Conservation (phyloP, 2,113 vertebrate species). For the Strix aluco region DNA sequence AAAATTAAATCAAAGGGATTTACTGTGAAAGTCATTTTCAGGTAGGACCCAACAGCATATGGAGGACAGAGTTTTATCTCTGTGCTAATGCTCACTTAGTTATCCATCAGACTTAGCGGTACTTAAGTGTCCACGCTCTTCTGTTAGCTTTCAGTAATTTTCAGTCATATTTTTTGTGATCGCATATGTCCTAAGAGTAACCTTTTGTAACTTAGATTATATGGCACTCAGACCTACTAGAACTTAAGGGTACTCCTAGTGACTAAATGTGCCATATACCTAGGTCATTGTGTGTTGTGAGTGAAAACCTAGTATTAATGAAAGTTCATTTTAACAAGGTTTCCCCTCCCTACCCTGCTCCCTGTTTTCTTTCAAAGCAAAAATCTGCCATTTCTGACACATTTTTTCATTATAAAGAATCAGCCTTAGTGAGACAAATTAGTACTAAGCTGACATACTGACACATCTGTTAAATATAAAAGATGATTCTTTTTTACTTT, state of each 20-base stretch:
- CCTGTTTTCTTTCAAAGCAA: background rate
- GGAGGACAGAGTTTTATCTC: background rate
- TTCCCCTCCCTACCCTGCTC: background rate
- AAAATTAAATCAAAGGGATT: background rate
- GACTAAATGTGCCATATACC: background rate
- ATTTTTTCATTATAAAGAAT: slow-evolving; percentile 37
- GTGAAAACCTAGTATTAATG: background rate
- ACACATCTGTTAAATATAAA: slow-evolving; percentile 44
- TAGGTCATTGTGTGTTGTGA: background rate
- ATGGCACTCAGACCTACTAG: background rate
- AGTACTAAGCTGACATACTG: slow-evolving; percentile 47
- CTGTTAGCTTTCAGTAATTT: background rate
- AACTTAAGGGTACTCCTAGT: background rate
- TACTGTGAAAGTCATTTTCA: background rate
- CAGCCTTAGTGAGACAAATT: slow-evolving; percentile 11
- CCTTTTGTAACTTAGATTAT: background rate
- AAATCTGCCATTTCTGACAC: slow-evolving; percentile 51
- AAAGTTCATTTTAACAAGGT: slow-evolving; percentile 3
- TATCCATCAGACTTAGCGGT: background rate
- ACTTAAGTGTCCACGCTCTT: background rate
- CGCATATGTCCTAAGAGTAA: background rate
- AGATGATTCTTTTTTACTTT: slow-evolving; percentile 31
- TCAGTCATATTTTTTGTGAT: background rate
- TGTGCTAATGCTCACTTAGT: background rate
- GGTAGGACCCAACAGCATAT: background rate